A percentile compares a stretch with the other conserved stretches of the same genome.
These are phyloP conservation scores for Crepidodera aurea DNA, from an alignment of 2,888 invertebrate species.

Conservation along the genomic window DNA sequence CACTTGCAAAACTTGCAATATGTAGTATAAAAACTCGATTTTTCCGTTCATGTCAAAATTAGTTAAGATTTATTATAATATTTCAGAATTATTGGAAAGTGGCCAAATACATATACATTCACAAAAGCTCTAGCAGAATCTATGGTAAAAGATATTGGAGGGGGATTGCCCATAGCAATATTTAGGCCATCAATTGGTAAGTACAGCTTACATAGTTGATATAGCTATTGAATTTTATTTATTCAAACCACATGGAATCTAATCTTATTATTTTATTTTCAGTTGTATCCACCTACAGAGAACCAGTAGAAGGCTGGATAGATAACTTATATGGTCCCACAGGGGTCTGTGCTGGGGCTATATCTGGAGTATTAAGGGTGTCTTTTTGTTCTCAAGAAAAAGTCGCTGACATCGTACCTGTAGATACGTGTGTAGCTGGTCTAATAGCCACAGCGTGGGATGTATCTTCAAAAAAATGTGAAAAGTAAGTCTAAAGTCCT, in stretches of 20 bases:
- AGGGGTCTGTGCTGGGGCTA: constrained; percentile 75
- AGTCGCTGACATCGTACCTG: constrained; percentile 79
- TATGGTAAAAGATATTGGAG: constrained; percentile 67
- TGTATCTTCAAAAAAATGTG: constrained; percentile 52
- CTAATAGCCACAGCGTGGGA: constrained; percentile 82
- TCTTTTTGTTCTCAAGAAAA: constrained; percentile 74
- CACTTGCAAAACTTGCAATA: no score
- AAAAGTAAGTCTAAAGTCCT: constrained; percentile 11
- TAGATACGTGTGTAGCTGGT: constrained; percentile 84
- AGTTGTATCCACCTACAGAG: constrained; percentile 75
- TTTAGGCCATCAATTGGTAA: constrained; percentile 83
- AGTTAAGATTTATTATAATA: no score
- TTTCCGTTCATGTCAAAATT: no score
- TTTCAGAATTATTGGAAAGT: constrained; percentile 68
- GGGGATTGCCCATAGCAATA: constrained; percentile 75
- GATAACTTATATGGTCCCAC: constrained; percentile 92
- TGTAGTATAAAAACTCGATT: no score
- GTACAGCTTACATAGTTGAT: no score
- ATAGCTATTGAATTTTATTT: no score
- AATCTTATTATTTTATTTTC: constrained; percentile 35
- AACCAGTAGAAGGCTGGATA: constrained; percentile 85
- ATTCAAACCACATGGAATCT: no score
- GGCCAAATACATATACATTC: constrained; percentile 88
- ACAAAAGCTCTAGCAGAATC: constrained; percentile 87
- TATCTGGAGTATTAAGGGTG: constrained; percentile 78